phyloP scores from a whole-genome alignment of 2,888 invertebrate species.

The Incurvaria masculella region DNA sequence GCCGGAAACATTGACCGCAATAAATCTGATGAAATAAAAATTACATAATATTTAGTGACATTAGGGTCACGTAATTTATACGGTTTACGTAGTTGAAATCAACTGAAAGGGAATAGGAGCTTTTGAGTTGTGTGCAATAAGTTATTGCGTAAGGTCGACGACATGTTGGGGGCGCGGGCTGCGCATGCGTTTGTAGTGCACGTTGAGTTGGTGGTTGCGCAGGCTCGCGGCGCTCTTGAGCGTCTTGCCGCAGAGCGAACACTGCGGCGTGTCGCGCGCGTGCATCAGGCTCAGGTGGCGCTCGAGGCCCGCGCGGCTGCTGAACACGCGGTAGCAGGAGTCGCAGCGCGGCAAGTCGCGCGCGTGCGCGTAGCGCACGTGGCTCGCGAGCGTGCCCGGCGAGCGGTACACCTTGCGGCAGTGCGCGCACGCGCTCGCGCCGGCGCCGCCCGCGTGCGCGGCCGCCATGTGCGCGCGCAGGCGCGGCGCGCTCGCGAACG shows the following conservation, averaged over 20 bases:
- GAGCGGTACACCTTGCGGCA: constrained; percentile 27
- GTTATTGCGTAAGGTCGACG: no score
- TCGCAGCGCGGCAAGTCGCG: constrained; percentile 22
- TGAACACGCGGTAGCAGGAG: constrained; percentile 27
- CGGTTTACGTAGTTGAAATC: no score
- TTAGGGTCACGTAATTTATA: no score
- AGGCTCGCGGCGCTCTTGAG: not conserved
- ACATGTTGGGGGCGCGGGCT: no score
- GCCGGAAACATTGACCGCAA: no score
- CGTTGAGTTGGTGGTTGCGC: not conserved
- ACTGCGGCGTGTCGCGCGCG: constrained; percentile 7
- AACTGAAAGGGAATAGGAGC: no score
- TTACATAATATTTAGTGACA: no score
- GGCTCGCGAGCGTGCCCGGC: constrained; percentile 26
- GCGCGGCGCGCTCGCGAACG: constrained; percentile 25
- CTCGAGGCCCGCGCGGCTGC: constrained; percentile 20
- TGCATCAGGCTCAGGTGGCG: constrained; percentile 26
- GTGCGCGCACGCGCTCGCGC: constrained; percentile 23
- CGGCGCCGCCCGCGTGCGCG: constrained; percentile 22
- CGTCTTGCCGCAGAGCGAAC: not conserved
- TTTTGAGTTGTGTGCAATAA: no score
- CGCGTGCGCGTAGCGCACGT: constrained; percentile 28
- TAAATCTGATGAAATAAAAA: no score
- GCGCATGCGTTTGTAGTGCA: not conserved
- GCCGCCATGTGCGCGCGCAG: constrained; percentile 25